Conservation (phyloP, 2,113 vertebrate species). For the Gallinago undulata region DNA sequence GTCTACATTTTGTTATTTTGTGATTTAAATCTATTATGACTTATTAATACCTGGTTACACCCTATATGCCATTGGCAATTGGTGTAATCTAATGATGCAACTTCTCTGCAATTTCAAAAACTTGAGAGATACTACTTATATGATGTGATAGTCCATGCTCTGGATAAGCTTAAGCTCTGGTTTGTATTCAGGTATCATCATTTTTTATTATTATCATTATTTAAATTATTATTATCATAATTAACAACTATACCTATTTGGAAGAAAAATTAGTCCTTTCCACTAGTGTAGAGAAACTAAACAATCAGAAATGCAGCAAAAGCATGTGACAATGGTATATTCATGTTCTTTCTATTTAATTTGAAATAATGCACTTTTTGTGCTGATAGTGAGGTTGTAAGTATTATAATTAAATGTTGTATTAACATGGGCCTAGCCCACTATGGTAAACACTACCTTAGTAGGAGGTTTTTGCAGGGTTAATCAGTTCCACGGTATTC, state of each 20-base stretch:
- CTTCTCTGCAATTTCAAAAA: neutral
- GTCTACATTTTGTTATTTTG: neutral
- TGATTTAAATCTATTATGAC: neutral
- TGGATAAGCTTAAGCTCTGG: neutral
- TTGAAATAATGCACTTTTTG: neutral
- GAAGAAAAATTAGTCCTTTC: neutral
- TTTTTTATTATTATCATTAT: neutral
- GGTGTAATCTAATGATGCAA: neutral
- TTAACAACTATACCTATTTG: neutral
- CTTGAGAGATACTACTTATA: neutral
- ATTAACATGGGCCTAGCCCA: neutral
- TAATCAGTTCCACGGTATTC: neutral
- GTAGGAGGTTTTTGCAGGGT: neutral
- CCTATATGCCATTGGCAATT: neutral
- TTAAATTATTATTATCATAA: neutral
- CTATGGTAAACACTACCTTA: neutral
- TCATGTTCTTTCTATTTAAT: neutral
- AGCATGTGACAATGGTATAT: neutral
- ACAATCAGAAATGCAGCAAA: neutral
- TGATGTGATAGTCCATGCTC: neutral
- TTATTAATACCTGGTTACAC: neutral
- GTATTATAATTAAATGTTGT: constrained; percentile 21
- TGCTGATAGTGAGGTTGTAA: neutral
- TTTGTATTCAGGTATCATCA: neutral
- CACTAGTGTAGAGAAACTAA: neutral